Evolutionary conservation across 64 coral and sea anemone species (phyloP).

Genomic region (Stylophora pistillata): DNA sequence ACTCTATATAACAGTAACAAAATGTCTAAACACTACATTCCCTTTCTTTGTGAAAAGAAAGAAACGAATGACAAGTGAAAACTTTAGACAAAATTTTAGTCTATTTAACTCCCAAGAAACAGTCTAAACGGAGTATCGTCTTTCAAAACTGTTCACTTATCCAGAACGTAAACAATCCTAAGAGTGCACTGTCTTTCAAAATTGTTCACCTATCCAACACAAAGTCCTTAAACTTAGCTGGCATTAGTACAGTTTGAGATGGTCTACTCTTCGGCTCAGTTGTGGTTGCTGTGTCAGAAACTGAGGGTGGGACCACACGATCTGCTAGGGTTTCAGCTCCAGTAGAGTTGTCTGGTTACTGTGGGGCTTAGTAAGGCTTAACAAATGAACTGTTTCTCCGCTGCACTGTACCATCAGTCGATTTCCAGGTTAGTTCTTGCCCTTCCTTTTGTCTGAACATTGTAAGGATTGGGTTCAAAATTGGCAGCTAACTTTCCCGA

Average conservation of each 20-base stretch:
- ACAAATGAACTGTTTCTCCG: conserved; percentile 50
- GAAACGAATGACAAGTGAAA: background rate
- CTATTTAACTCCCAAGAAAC: no score
- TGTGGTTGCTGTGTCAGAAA: no score
- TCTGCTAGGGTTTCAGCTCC: no score
- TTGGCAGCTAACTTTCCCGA: conserved; percentile 25
- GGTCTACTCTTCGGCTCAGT: no score
- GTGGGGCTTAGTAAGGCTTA: conserved; percentile 5
- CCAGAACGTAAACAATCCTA: no score
- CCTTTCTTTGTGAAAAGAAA: background rate
- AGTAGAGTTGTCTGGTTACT: background rate
- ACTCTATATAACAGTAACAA: no score
- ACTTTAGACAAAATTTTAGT: no score
- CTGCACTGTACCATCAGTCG: background rate
- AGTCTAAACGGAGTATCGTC: no score
- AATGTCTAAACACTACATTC: conserved; percentile 20
- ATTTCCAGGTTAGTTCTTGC: conserved; percentile 49
- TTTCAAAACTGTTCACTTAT: no score
- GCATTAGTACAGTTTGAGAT: background rate
- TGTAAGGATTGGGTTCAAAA: conserved; percentile 40
- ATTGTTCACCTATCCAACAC: conserved; percentile 25
- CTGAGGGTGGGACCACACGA: no score
- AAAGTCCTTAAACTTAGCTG: conserved; percentile 54
- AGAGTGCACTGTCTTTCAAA: background rate
- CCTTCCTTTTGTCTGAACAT: conserved; percentile 46